Base-by-base conservation (phyloP, 2,113 vertebrate genomes). In the Trinectes maculatus region DNA sequence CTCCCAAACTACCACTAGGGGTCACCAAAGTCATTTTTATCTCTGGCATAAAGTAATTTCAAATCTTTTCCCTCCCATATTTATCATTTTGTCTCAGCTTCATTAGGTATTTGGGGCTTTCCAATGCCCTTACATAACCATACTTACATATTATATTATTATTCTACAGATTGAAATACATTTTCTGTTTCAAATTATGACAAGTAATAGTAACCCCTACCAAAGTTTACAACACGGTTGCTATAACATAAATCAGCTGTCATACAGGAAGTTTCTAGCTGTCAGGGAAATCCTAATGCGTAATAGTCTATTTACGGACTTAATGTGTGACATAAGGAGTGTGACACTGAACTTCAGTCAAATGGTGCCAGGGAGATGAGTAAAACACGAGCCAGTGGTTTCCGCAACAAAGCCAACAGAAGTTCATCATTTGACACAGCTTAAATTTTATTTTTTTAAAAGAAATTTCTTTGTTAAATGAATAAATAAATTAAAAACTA, bases 251-350 rank as follows among this genome's bases (percentile, higher is more conserved):
- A 28, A 68, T 77, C 77, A 68, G 53, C 29, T 75, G 80, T 74
- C 54, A n/a, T n/a, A n/a, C n/a, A n/a, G n/a, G n/a, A n/a, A n/a
- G n/a, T n/a, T n/a, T n/a, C n/a, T n/a, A 67, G 76, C 57, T 66
- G 68, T 63, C 37, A 53, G 82, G 78, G 73, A 72, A 76, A 61
- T 63, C 83, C 71, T 83, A 22, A 19, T 43, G 24, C 59, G 62
- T 71, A 67, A 77, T 13, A 0, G 47, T 77, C 71, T 82, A 72
- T 74, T 78, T 8, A n/a, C 25, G 3, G 42, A 18, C 13, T 18
- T 53, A 60, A 25, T 34, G n/a, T 12, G 12, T 62, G 21, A 39
- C 19, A 6, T 8, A 11, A 65, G 34, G 31, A 44, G 18, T n/a
- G 16, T 31, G 26, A 28, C 33, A 44, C 25, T 2, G 16, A 16